phyloP scores from a whole-genome alignment of 2,113 vertebrate genomes.

The Gymnorhina tibicen region DNA sequence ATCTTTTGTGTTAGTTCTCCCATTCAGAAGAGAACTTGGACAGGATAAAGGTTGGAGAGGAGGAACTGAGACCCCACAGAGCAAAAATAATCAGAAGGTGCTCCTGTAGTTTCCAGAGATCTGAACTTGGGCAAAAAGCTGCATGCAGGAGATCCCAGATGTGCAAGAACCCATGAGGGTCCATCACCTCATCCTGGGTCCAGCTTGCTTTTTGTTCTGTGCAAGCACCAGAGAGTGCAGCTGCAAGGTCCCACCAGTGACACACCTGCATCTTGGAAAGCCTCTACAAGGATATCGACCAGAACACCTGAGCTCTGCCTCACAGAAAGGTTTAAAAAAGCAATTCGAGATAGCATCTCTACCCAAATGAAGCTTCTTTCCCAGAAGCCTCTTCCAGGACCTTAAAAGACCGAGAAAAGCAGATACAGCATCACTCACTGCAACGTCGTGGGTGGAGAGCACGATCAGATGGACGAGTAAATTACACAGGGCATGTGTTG shows the following conservation, averaged over 20 bases:
- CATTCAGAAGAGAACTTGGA: neutral
- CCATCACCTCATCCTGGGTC: neutral
- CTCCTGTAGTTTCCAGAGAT: neutral
- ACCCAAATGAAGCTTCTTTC: neutral
- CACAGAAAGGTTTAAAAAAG: neutral
- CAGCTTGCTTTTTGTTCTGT: neutral
- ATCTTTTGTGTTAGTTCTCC: neutral
- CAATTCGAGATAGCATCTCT: neutral
- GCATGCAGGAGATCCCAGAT: neutral
- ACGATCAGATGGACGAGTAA: neutral
- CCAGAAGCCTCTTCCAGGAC: neutral
- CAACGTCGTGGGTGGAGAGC: neutral
- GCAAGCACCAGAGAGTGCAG: neutral
- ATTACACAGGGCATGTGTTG: neutral
- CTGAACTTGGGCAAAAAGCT: neutral
- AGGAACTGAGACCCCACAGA: neutral
- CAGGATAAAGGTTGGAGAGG: neutral
- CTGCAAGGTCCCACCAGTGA: neutral
- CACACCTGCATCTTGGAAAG: neutral
- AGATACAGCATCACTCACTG: neutral
- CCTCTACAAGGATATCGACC: neutral
- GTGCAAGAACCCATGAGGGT: neutral
- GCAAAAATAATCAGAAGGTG: neutral
- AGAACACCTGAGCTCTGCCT: neutral
- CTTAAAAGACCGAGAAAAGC: neutral